phyloP scores from a whole-genome alignment of 2,797 vertebrate genomes.

The Pseudochirops cupreus region DNA sequence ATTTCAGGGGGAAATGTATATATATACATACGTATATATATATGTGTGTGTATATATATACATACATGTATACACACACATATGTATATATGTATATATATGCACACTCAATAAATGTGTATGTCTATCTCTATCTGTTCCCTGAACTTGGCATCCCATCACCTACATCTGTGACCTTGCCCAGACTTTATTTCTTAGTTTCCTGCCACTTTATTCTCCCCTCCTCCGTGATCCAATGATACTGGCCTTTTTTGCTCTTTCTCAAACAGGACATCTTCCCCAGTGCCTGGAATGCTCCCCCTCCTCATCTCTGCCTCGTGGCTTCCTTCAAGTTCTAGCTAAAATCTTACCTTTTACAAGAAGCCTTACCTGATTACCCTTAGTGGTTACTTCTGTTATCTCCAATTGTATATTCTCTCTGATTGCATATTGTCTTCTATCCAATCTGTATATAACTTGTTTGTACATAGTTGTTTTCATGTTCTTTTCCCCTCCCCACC shows the following conservation, averaged over 20 bases:
- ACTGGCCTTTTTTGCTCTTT: neutral
- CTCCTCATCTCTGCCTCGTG: neutral
- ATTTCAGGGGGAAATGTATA: neutral
- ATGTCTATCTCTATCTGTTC: neutral
- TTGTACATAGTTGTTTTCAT: neutral
- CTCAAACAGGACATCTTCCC: neutral
- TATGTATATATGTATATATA: neutral
- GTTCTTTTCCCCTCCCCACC: neutral
- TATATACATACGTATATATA: neutral
- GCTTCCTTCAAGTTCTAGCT: neutral
- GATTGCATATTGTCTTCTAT: neutral
- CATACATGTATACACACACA: neutral
- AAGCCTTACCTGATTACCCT: neutral
- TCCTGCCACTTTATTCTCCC: neutral
- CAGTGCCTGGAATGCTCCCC: neutral
- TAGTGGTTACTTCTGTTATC: neutral
- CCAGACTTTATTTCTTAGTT: neutral
- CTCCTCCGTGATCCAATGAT: neutral
- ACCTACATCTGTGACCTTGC: neutral
- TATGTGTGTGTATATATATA: neutral
- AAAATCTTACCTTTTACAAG: neutral
- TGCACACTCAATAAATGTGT: neutral
- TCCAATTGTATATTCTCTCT: neutral
- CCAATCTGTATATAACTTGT: neutral
- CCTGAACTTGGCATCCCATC: neutral